These are phyloP conservation scores for Eurytoma californica DNA, from an alignment of 2,888 invertebrate genomes.

Conservation along the genomic window DNA sequence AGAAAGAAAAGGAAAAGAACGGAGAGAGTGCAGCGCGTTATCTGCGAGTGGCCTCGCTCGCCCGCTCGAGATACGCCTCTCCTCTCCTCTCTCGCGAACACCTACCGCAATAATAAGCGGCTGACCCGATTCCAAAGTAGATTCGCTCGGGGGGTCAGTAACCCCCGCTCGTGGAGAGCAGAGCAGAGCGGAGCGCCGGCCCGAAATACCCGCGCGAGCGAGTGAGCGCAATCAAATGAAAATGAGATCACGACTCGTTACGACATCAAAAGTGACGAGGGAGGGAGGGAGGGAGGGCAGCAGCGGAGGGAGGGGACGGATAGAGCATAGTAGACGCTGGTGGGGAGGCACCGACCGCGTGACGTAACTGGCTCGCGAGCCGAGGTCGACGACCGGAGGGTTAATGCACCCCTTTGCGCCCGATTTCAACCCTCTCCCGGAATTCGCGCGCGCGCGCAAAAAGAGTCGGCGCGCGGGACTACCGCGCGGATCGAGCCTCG, in stretches of 20 bases:
- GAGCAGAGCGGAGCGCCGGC: conserved; percentile 55
- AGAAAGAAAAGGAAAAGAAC: conserved; percentile 16
- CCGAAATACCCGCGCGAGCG: conserved; percentile 67
- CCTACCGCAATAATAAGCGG: conserved; percentile 74
- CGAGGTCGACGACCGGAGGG: conserved; percentile 72
- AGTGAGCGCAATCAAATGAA: conserved; percentile 72
- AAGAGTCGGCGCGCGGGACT: not conserved
- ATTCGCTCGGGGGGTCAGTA: conserved; percentile 72
- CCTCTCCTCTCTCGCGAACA: conserved; percentile 59
- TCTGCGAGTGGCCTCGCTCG: conserved; percentile 41
- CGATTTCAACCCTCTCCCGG: conserved; percentile 53
- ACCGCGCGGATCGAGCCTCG: not conserved
- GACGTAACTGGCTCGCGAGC: conserved; percentile 70
- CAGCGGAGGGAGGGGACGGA: not conserved
- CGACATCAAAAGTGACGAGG: conserved; percentile 73
- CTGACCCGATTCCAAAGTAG: conserved; percentile 74
- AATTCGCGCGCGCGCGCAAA: not conserved
- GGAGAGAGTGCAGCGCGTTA: conserved; percentile 33
- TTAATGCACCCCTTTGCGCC: conserved; percentile 68
- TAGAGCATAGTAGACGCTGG: conserved; percentile 11
- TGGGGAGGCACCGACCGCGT: conserved; percentile 52
- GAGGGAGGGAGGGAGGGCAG: conserved; percentile 38
- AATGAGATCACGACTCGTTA: conserved; percentile 75
- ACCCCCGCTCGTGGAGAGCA: conserved; percentile 62
- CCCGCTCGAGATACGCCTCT: conserved; percentile 14